phyloP scores from a whole-genome alignment of 1,140 invertebrate genomes.

The Phthorimaea operculella region DNA sequence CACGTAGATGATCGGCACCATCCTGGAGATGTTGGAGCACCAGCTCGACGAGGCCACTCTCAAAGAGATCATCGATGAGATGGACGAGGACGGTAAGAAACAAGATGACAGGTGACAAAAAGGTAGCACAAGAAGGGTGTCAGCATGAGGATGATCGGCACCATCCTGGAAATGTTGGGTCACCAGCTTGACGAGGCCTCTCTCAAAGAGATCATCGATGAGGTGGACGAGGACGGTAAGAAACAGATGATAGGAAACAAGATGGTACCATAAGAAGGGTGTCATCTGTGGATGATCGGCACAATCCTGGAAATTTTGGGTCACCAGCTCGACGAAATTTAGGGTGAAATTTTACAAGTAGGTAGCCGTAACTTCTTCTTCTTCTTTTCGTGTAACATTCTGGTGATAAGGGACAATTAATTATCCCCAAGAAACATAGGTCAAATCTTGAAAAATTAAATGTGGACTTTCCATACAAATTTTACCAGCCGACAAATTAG shows the following conservation, averaged over 20 bases:
- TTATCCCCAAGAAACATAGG: too few species aligned
- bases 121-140: too few species aligned
- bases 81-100: constrained; percentile 72
- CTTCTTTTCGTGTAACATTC: too few species aligned
- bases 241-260: not conserved
- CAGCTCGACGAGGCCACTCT: constrained; percentile 75
- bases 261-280: too few species aligned
- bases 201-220: constrained; percentile 73
- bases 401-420: too few species aligned
- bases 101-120: too few species aligned
- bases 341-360: too few species aligned
- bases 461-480: too few species aligned
- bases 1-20: constrained; percentile 78
- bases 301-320: constrained; percentile 83
- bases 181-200: constrained; percentile 76
- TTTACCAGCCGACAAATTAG: too few species aligned
- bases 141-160: constrained; percentile 78
- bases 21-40: constrained; percentile 82
- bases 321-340: constrained; percentile 76
- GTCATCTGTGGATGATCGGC: constrained; percentile 77
- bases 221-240: constrained; percentile 75
- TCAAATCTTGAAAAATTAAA: too few species aligned
- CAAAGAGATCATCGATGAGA: constrained; percentile 74
- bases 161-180: constrained; percentile 82
- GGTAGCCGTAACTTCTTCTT: too few species aligned